Percentiles rank a stretch among this genome's conserved stretches.
Evolutionary conservation across 2,888 invertebrate species (phyloP).

Genomic region (Orthonychiurus folsomi): DNA sequence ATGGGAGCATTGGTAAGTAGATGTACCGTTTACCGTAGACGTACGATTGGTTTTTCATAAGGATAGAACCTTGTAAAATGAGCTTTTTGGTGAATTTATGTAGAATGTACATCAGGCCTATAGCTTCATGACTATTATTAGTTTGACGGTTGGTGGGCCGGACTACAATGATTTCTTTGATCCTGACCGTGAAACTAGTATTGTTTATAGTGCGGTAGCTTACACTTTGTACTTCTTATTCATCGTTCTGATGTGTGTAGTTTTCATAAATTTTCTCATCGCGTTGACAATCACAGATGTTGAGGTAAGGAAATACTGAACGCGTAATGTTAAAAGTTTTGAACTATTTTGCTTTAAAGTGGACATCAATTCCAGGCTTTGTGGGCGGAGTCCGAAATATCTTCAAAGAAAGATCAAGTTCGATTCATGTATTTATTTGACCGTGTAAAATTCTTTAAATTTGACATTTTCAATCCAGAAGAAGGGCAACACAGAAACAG

Average conservation of each 20-base stretch:
- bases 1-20: not conserved
- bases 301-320: no score
- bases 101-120: not conserved
- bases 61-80: no score
- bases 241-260: not conserved
- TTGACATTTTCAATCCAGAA: not conserved
- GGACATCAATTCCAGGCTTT: no score
- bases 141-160: slow-evolving; percentile 2
- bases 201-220: not conserved
- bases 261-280: not conserved
- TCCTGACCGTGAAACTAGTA: not conserved
- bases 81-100: no score
- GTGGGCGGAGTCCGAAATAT: not conserved
- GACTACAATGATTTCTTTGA: not conserved
- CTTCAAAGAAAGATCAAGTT: not conserved
- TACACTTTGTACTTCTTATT: not conserved
- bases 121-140: slow-evolving; percentile 2
- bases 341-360: no score
- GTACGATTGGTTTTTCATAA: no score
- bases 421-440: slow-evolving; percentile 1
- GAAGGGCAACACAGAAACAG: no score
- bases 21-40: no score
- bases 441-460: not conserved
- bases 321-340: no score
- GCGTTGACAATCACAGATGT: not conserved